A percentile compares a stretch with the other conserved stretches of the same genome.
phyloP scores from a whole-genome alignment of 1,140 invertebrate species.

The Hypothenemus hampei region DNA sequence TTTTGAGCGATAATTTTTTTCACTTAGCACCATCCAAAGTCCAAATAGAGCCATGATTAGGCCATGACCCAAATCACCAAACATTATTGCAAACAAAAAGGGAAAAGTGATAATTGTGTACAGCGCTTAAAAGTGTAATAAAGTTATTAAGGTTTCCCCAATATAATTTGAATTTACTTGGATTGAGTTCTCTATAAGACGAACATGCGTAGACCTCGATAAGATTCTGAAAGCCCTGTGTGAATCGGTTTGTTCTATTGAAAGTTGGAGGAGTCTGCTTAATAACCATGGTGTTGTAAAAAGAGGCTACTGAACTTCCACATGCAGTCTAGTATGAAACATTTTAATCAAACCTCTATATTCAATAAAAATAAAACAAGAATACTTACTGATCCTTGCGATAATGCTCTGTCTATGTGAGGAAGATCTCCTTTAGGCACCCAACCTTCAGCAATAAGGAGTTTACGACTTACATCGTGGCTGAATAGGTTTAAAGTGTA shows the following conservation, averaged over 20 bases:
- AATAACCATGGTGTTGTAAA: conserved; percentile 91
- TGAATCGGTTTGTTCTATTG: conserved; percentile 97
- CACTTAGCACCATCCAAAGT: conserved; percentile 70
- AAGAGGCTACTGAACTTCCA: conserved; percentile 92
- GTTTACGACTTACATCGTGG: conserved; percentile 89
- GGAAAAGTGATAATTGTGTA: conserved; percentile 97
- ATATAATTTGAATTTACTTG: conserved; percentile 46
- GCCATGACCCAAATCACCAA: conserved; percentile 94
- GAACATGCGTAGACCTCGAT: conserved; percentile 97
- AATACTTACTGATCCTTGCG: conserved; percentile 63
- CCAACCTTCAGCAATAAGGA: conserved; percentile 98
- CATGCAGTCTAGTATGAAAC: conserved; percentile 48
- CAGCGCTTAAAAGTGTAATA: conserved; percentile 56
- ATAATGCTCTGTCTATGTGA: conserved; percentile 77
- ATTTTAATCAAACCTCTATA: neutral
- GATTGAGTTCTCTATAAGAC: conserved; percentile 95
- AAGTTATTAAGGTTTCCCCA: neutral
- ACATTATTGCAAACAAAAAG: conserved; percentile 97
- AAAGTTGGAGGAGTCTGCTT: conserved; percentile 94
- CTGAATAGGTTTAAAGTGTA: conserved; percentile 90
- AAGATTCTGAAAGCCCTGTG: conserved; percentile 88
- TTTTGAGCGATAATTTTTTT: conserved; percentile 61
- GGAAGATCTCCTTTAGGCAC: conserved; percentile 87
- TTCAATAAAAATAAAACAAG: neutral
- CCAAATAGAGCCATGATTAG: conserved; percentile 72